Evolutionary conservation across 2,797 vertebrate species (phyloP).

Genomic region (Myotis planiceps): DNA sequence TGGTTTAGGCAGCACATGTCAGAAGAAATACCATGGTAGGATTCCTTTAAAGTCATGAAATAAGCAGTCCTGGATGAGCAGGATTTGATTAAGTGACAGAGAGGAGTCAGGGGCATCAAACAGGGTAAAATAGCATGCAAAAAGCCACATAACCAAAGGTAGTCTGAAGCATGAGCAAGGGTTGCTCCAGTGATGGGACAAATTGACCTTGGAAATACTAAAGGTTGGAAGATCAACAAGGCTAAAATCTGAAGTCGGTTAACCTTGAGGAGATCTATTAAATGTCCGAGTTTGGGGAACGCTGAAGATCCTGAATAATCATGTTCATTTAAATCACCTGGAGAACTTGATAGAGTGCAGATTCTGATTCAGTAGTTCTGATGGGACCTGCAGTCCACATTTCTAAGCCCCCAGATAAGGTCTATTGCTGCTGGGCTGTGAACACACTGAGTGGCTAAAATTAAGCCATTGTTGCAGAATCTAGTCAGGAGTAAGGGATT

Average conservation of each 20-base stretch:
- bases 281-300: not conserved
- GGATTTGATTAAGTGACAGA: not conserved
- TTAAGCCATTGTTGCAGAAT: not conserved
- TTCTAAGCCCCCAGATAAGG: not conserved
- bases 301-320: not conserved
- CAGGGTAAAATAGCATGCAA: not conserved
- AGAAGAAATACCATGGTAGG: not conserved
- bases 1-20: not conserved
- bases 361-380: not conserved
- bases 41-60: conserved; percentile 9
- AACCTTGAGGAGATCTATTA: not conserved
- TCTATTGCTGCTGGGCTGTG: no score
- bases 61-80: not conserved
- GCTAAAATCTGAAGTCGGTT: not conserved
- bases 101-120: not conserved
- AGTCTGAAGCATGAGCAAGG: not conserved
- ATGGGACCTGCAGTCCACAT: not conserved
- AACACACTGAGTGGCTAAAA: not conserved
- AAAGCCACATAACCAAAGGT: not conserved
- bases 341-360: not conserved
- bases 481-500: not conserved
- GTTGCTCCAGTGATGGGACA: no score
- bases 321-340: not conserved
- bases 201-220: not conserved
- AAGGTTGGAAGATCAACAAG: not conserved